Percentiles rank a stretch among this genome's conserved stretches.
These are phyloP conservation scores for Lepidotrigona ventralis DNA, from an alignment of 1,140 invertebrate species.

Conservation along the genomic window DNA sequence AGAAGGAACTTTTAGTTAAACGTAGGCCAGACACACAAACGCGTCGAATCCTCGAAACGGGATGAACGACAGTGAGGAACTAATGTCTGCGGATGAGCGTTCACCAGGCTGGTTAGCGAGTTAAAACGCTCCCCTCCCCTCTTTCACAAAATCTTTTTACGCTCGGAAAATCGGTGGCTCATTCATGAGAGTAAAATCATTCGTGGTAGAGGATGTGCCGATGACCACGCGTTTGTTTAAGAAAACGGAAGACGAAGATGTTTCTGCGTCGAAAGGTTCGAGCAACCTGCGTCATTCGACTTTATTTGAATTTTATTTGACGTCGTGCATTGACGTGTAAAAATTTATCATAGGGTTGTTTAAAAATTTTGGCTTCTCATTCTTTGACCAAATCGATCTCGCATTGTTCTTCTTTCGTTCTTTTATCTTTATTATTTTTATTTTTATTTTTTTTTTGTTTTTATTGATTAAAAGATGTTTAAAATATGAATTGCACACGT, in stretches of 20 bases:
- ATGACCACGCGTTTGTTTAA: conserved; percentile 11
- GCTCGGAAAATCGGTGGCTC: conserved; percentile 37
- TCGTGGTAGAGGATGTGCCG: background rate
- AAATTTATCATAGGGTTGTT: background rate
- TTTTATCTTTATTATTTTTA: background rate
- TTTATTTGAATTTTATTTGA: conserved; percentile 1
- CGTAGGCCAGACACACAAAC: too few relatives aligned
- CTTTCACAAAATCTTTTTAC: conserved; percentile 18
- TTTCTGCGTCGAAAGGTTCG: conserved; percentile 1
- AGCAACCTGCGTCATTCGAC: conserved; percentile 12
- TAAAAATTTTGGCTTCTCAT: background rate
- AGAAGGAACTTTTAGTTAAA: too few relatives aligned
- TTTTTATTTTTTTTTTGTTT: background rate
- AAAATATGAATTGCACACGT: background rate
- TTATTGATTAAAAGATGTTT: background rate
- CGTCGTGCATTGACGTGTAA: background rate
- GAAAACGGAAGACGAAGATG: background rate
- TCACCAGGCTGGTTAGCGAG: conserved; percentile 29
- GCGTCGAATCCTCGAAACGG: background rate
- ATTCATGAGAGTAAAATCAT: conserved; percentile 38
- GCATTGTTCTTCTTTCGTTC: too few relatives aligned
- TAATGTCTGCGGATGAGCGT: conserved; percentile 34
- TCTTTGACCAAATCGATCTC: background rate
- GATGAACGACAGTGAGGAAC: conserved; percentile 40
- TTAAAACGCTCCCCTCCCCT: conserved; percentile 39